Base-by-base conservation (phyloP, 2,113 vertebrate genomes). In the Motacilla alba region DNA sequence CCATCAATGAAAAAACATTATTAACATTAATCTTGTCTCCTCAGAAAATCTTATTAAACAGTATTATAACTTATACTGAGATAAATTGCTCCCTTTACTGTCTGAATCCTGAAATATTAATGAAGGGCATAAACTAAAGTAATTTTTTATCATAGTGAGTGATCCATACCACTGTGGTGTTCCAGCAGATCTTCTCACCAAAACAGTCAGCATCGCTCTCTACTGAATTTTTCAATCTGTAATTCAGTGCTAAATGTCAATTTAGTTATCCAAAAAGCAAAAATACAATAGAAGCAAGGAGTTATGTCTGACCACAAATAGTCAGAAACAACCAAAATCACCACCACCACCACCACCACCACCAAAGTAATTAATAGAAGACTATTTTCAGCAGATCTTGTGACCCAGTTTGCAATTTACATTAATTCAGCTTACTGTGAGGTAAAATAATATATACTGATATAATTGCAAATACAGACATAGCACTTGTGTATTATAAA, bases 61-160 rank as follows among this genome's bases (percentile, higher is more conserved):
- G 31, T 39, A 66, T 87, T 84, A 47, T 80, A 91, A 63, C 60
- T 86, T 87, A 59, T 15, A 91, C 83, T 64, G 73, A 95, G 79
- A 95, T 73, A 91, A 91, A 95, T 91, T 56, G 37, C 47, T 95
- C 52, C 60, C 56, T 94, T 94, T 94, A 82, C 70, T 82, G 67
- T 69, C 78, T 91, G 87, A 78, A 82, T 70, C 30, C 33, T 94
- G 87, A 91, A 96, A 96, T 95, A 96, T 96, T 95, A 93, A 97
- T 91, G 83, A 95, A 96, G 77, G 87, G 41, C 68, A 89, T 83
- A 91, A 93, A 74, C 35, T 22, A 33, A n/a, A 89, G 87, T 60
- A 72, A 72, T 90, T 87, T 91, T 91, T 90, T 90, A 79, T 88
- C 44, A 44, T 13, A 68, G 81, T 33, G 44, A 78, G 56, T 37